phyloP scores from a whole-genome alignment of 2,113 vertebrate genomes.

The Gnathonemus longibarbis region DNA sequence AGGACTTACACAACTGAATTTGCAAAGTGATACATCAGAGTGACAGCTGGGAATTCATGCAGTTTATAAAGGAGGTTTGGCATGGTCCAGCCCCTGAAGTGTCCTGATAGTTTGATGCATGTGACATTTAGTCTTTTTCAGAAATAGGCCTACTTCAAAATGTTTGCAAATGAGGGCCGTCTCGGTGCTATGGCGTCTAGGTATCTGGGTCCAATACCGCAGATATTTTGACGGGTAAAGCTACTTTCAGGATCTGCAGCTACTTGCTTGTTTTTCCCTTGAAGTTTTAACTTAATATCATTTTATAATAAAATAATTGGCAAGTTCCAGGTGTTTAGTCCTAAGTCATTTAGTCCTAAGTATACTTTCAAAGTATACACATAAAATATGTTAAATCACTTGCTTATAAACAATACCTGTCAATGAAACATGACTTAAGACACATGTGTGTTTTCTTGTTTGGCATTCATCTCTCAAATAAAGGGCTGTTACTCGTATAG shows the following conservation, averaged over 20 bases:
- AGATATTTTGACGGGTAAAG: background rate
- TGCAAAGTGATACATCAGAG: conserved; percentile 44
- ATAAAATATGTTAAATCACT: background rate
- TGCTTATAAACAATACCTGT: background rate
- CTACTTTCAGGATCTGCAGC: background rate
- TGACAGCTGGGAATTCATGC: conserved; percentile 46
- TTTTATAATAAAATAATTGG: background rate
- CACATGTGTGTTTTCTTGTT: background rate
- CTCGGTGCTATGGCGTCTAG: background rate
- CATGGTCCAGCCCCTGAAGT: conserved; percentile 17
- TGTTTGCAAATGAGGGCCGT: conserved; percentile 4
- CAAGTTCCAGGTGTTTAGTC: background rate
- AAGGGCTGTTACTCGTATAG: background rate
- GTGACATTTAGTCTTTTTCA: conserved; percentile 12
- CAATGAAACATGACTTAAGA: background rate
- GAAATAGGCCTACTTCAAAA: background rate
- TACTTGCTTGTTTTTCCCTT: background rate
- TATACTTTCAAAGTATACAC: background rate
- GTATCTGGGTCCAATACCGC: background rate
- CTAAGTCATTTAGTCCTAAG: background rate
- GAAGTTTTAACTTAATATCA: background rate
- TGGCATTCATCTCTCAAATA: background rate
- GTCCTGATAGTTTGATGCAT: background rate
- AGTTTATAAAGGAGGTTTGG: conserved; percentile 29
- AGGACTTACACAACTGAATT: conserved; percentile 57